Evolutionary conservation across 1,140 invertebrate genomes (phyloP).

Genomic region (Brachionus plicatilis): DNA sequence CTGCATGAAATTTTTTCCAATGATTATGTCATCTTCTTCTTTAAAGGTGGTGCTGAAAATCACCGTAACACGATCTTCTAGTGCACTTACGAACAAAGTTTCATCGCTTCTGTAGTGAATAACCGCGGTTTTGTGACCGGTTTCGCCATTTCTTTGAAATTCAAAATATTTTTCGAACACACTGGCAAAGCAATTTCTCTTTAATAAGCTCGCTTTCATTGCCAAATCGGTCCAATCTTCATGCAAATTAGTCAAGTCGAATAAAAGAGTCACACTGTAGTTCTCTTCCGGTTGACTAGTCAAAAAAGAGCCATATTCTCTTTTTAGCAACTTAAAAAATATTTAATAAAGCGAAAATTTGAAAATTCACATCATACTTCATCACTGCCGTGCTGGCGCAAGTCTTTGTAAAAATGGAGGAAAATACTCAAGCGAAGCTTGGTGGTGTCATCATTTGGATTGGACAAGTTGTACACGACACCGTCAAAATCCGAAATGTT

Average conservation of each 20-base stretch:
- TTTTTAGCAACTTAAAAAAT: constrained; percentile 66
- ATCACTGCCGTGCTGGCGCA: constrained; percentile 95
- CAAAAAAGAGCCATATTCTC: constrained; percentile 77
- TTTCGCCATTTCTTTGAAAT: constrained; percentile 76
- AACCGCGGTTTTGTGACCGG: constrained; percentile 75
- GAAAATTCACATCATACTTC: constrained; percentile 58
- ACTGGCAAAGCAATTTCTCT: constrained; percentile 97
- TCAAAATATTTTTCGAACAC: constrained; percentile 99
- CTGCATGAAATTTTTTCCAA: constrained; percentile 96
- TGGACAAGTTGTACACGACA: constrained; percentile 95
- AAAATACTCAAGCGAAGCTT: constrained; percentile 97
- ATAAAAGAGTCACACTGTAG: constrained; percentile 86
- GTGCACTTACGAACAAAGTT: constrained; percentile 97
- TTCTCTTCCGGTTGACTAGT: constrained; percentile 58
- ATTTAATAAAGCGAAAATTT: neutral
- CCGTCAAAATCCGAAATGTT: constrained; percentile 90
- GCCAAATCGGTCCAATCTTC: constrained; percentile 76
- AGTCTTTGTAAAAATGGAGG: constrained; percentile 95
- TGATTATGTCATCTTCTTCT: constrained; percentile 93
- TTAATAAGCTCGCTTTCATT: constrained; percentile 87
- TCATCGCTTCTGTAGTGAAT: constrained; percentile 98
- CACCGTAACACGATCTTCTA: constrained; percentile 93
- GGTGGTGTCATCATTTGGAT: constrained; percentile 86
- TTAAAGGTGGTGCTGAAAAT: constrained; percentile 98
- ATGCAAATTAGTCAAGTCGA: constrained; percentile 87